A percentile compares a stretch with the other conserved stretches of the same genome.
phyloP scores from a whole-genome alignment of 2,888 invertebrate genomes.

The Chaitophorus viminalis region DNA sequence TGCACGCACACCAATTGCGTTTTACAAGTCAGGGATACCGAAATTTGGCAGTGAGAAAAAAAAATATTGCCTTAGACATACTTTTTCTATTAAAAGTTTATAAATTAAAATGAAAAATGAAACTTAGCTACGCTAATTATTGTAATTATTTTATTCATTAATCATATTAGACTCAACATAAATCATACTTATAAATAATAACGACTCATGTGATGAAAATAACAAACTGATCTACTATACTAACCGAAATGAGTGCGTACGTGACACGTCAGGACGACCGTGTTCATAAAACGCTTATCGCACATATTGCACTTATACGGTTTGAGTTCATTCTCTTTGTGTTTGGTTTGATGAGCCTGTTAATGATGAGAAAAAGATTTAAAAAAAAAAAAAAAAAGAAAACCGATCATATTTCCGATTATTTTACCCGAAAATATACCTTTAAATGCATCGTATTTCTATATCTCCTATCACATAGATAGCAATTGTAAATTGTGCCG shows the following conservation, averaged over 20 bases:
- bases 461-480: constrained; percentile 46
- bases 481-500: constrained; percentile 33
- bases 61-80: background rate
- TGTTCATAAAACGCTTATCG: constrained; percentile 76
- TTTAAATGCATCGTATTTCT: constrained; percentile 29
- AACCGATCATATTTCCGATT: background rate
- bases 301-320: constrained; percentile 76
- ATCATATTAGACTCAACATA: too few relatives aligned
- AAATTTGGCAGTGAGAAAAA: background rate
- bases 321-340: constrained; percentile 76
- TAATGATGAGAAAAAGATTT: background rate
- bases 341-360: constrained; percentile 73
- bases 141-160: too few relatives aligned
- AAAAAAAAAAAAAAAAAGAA: too few relatives aligned
- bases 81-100: too few relatives aligned
- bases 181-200: background rate
- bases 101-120: background rate
- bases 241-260: constrained; percentile 75
- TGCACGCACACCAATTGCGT: background rate
- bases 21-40: background rate
- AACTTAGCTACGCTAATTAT: background rate
- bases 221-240: constrained; percentile 47
- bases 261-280: constrained; percentile 78
- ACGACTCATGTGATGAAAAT: background rate
- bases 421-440: background rate